Percentiles rank a stretch among this genome's conserved stretches.
Evolutionary conservation across 2,888 invertebrate genomes (phyloP).

Genomic region (Pecten maximus): DNA sequence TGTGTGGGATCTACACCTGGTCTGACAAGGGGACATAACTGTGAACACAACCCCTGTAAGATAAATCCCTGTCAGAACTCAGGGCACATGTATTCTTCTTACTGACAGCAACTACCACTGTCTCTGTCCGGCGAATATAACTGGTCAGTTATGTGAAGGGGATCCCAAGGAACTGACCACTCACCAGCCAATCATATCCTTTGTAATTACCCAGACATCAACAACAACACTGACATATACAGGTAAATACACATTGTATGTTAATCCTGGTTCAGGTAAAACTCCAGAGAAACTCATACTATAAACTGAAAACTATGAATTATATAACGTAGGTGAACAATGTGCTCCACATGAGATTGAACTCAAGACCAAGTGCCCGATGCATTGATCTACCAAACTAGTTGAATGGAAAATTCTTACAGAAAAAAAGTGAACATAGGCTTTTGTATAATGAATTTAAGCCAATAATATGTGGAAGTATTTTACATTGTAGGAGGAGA

Average conservation of each 20-base stretch:
- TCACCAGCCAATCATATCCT: neutral
- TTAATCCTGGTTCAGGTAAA: no score
- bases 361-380: no score
- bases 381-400: no score
- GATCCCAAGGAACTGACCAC: neutral
- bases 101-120: neutral
- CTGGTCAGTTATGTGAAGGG: neutral
- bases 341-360: no score
- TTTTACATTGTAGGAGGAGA: neutral
- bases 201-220: neutral
- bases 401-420: no score
- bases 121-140: neutral
- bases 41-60: conserved; percentile 35
- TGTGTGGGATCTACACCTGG: neutral
- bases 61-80: conserved; percentile 31
- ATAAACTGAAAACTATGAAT: no score
- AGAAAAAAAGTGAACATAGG: no score
- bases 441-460: no score
- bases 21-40: neutral
- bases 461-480: no score
- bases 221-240: neutral
- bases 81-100: neutral
- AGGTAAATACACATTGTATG: neutral
- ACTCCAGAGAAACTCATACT: no score
- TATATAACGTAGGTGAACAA: no score